Percentiles rank a stretch among this genome's conserved stretches.
These are phyloP conservation scores for Sebastes melanostomus DNA, from an alignment of 2,797 vertebrate genomes.

Conservation along the genomic window DNA sequence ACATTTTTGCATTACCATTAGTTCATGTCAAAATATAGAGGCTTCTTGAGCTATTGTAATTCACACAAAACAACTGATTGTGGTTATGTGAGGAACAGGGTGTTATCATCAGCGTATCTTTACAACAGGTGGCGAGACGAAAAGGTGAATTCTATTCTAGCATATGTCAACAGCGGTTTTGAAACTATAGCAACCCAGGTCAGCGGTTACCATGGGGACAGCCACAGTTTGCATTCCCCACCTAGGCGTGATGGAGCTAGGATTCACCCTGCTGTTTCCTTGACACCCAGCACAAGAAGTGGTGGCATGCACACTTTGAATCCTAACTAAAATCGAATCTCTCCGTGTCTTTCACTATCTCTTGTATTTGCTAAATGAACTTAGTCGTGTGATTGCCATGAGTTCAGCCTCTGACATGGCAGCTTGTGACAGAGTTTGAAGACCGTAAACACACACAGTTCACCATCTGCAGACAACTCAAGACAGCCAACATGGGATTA, in stretches of 20 bases:
- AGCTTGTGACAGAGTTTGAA: slow-evolving; percentile 3
- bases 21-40: neutral
- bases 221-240: slow-evolving; percentile 65
- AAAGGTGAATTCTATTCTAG: slow-evolving; percentile 1
- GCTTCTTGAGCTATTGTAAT: neutral
- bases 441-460: slow-evolving; percentile 20
- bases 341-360: neutral
- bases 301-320: neutral
- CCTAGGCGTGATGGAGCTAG: slow-evolving; percentile 49
- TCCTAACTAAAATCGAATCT: neutral
- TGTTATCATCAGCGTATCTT: slow-evolving; percentile 1
- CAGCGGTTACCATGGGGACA: slow-evolving; percentile 48
- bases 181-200: slow-evolving; percentile 53
- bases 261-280: slow-evolving; percentile 14
- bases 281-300: neutral
- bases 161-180: slow-evolving; percentile 41
- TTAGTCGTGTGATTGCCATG: neutral
- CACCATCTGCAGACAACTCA: neutral
- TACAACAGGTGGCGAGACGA: neutral
- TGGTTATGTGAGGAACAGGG: neutral
- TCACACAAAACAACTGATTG: neutral
- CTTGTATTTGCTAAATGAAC: neutral
- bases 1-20: neutral
- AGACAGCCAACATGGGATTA: neutral
- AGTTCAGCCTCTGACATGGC: neutral